Evolutionary conservation across 2,888 invertebrate species (phyloP).

Genomic region (Heliconius sara): DNA sequence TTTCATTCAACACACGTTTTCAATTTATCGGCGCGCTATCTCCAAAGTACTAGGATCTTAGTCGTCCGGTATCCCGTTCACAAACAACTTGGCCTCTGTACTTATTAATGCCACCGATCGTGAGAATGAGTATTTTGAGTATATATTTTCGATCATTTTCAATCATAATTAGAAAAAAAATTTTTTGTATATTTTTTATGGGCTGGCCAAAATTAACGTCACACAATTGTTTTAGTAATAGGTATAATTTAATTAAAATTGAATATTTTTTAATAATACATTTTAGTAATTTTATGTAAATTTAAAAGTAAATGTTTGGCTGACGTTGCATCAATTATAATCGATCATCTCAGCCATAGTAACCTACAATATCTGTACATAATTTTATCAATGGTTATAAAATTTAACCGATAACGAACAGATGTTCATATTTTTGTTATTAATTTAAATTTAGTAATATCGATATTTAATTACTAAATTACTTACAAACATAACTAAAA

Average conservation of each 20-base stretch:
- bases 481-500: background rate
- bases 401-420: background rate
- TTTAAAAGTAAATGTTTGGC: too few species aligned
- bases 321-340: too few species aligned
- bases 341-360: too few species aligned
- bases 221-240: too few species aligned
- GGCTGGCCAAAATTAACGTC: too few species aligned
- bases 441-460: background rate
- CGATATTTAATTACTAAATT: background rate
- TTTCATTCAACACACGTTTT: conserved; percentile 69
- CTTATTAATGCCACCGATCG: background rate
- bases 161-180: background rate
- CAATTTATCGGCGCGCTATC: conserved; percentile 69
- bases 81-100: conserved; percentile 35
- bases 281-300: too few species aligned
- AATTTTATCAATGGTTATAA: background rate
- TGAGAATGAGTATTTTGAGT: background rate
- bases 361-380: background rate
- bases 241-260: too few species aligned
- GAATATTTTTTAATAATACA: too few species aligned
- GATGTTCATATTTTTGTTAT: background rate
- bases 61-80: conserved; percentile 47
- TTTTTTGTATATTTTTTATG: too few species aligned
- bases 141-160: background rate
- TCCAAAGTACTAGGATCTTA: conserved; percentile 43